Evolutionary conservation across 2,888 invertebrate genomes (phyloP).

Genomic region (Mesorhabditis belari): DNA sequence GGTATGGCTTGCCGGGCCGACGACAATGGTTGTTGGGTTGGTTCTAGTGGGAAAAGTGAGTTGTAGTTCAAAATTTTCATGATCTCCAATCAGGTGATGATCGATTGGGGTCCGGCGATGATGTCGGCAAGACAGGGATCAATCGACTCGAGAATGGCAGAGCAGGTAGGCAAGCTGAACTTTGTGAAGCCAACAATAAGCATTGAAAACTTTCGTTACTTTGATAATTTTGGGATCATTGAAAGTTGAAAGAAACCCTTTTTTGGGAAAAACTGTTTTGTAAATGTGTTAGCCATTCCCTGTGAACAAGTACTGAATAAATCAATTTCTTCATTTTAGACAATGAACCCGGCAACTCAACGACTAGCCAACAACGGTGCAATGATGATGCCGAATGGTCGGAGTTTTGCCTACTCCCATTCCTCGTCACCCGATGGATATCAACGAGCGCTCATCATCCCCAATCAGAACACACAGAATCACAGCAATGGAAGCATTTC

Average conservation of each 20-base stretch:
- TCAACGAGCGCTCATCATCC: not conserved
- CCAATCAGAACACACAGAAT: not conserved
- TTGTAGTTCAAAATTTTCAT: not conserved
- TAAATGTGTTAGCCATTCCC: too few relatives aligned
- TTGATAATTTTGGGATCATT: not conserved
- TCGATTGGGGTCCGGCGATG: constrained; percentile 53
- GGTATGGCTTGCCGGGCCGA: constrained; percentile 48
- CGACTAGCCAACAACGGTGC: not conserved
- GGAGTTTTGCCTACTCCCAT: not conserved
- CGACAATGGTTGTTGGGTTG: constrained; percentile 49
- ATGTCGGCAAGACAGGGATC: constrained; percentile 43
- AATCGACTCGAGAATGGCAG: constrained; percentile 40
- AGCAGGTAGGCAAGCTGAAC: constrained; percentile 31
- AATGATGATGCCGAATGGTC: not conserved
- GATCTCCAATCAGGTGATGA: constrained; percentile 30
- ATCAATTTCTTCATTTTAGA: not conserved
- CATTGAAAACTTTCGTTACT: too few relatives aligned
- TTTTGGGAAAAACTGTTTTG: not conserved
- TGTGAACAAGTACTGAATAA: too few relatives aligned
- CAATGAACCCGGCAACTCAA: not conserved
- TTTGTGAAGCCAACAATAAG: too few relatives aligned
- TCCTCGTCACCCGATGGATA: not conserved
- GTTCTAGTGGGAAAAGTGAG: constrained; percentile 49
- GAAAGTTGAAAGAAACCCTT: not conserved
- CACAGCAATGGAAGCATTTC: not conserved